Evolutionary conservation across 1,140 invertebrate genomes (phyloP), one percentile per base, ranked within the genome.

Genomic region (Cotesia glomerata): DNA sequence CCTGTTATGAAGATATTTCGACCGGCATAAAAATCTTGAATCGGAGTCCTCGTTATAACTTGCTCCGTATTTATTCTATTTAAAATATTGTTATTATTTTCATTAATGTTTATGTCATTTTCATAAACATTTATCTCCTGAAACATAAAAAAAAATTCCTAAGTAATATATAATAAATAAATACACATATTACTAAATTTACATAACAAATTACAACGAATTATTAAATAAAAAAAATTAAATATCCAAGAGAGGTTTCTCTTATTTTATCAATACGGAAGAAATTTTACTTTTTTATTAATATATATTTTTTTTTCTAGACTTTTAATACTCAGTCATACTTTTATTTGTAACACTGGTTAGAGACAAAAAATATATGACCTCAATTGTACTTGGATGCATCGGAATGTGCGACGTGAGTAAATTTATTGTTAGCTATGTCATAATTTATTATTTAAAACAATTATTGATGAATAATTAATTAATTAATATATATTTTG

Each of bases 1-100:
- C 84, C 84, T 77, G 84, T 86, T 14, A 86, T 78, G 59, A 85
- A 82, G 18, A 85, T 73, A 49, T 71, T 79, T 74, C 83, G 82
- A 5, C 76, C 78, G 4, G 79, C 72, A 52, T 84, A 85, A 74
- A 86, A 86, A 5, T 77, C 73, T 39, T 85, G 80, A 45, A 85
- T 76, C 2, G 79, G 77, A 9, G 84, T 84, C 66, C 77, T 74
- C 14, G 75, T 74, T 0, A 74, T 76, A 1, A 64, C 59, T 67
- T 74, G 75, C 64, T 79, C 77, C 5, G 69, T 74, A 26, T 76
- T 76, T 59, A 76, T 65, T 0, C 70, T 74, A 54, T 78, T 75
- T 52, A 77, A 77, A 7, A 77, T 69, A 69, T 85, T 82, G 56
- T 83, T 85, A 39, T 72, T 75, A 58, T 69, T 72, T 39, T 83